Conservation (phyloP, 2,113 vertebrate species). For the Hippoglossus stenolepis region DNA sequence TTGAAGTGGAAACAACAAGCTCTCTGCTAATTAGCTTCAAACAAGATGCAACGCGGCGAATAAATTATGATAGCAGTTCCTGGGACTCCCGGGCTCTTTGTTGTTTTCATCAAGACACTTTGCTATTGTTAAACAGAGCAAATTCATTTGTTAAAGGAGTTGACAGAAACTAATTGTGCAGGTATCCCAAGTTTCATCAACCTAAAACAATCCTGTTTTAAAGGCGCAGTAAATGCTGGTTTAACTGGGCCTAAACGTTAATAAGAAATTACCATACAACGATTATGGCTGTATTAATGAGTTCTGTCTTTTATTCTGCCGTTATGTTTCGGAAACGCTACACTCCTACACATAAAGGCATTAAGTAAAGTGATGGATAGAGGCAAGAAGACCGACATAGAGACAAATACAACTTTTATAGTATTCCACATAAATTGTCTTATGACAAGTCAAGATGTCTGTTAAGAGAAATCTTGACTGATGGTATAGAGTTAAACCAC, state of each 20-base stretch:
- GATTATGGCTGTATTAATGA: too few species aligned
- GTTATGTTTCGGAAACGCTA: too few species aligned
- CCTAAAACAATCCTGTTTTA: background rate
- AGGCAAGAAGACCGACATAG: background rate
- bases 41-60: background rate
- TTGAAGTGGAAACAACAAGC: background rate
- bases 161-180: too few species aligned
- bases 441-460: background rate
- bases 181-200: too few species aligned
- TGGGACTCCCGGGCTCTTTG: background rate
- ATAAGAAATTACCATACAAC: too few species aligned
- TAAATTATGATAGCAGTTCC: background rate
- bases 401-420: background rate
- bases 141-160: background rate
- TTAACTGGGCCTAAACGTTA: too few species aligned
- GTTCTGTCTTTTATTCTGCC: too few species aligned
- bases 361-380: background rate
- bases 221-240: too few species aligned
- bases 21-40: background rate
- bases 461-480: background rate
- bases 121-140: background rate
- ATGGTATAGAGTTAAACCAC: background rate
- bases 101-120: background rate
- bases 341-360: background rate
- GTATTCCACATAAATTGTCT: background rate